A percentile compares a stretch with the other conserved stretches of the same genome.
phyloP scores from a whole-genome alignment of 2,888 invertebrate species.

The Cartodere bifasciata region DNA sequence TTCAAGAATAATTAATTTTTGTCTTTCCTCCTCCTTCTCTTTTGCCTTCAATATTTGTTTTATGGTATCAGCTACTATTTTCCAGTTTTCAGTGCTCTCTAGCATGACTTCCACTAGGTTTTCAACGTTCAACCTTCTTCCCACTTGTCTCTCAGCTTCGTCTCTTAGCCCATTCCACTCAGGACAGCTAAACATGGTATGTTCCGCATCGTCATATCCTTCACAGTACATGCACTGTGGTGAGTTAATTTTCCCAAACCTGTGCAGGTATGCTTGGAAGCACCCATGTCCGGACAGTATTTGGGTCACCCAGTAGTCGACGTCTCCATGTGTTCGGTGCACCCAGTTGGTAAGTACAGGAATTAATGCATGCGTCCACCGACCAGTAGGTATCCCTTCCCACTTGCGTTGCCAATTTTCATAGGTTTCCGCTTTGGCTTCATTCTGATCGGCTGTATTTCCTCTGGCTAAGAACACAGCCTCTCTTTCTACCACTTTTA shows the following conservation, averaged over 20 bases:
- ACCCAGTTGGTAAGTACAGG: background rate
- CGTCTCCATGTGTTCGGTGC: background rate
- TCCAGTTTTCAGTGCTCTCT: background rate
- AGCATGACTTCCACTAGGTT: slow-evolving; percentile 1
- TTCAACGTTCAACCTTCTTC: background rate
- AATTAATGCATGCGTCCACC: slow-evolving; percentile 5
- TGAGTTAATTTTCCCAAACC: slow-evolving; percentile 9
- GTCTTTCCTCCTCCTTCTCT: slow-evolving; percentile 6
- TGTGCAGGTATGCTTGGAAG: slow-evolving; percentile 14
- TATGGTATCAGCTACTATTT: background rate
- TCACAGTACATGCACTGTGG: background rate
- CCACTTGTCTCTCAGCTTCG: background rate
- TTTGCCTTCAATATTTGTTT: slow-evolving; percentile 1
- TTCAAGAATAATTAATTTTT: no score
- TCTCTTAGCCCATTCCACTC: slow-evolving; percentile 5
- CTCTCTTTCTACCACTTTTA: slow-evolving; percentile 6
- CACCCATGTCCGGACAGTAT: slow-evolving; percentile 17
- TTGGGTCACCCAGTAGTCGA: slow-evolving; percentile 16
- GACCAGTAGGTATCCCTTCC: no score
- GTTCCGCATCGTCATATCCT: slow-evolving; percentile 1
- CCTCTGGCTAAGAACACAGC: background rate
- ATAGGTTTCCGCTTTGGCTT: slow-evolving; percentile 2
- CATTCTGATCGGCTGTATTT: background rate
- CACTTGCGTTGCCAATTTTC: slow-evolving; percentile 12
- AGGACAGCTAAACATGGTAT: background rate